Evolutionary conservation across 1,140 invertebrate genomes (phyloP).

Genomic region (Atta cephalotes): DNA sequence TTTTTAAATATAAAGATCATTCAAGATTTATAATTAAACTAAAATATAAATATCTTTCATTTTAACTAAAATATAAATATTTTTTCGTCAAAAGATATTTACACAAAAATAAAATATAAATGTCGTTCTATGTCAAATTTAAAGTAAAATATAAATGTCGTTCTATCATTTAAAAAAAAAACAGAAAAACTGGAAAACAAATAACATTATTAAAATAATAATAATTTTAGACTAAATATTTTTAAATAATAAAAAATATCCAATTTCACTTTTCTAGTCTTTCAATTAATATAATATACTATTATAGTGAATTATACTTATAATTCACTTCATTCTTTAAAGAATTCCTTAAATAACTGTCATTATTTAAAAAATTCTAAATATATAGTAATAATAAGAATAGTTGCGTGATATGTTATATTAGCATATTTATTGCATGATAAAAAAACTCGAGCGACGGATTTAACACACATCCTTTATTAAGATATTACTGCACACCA

Average conservation of each 20-base stretch:
- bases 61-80: too few species aligned
- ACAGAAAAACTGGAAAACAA: not conserved
- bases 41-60: not conserved
- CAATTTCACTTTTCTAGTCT: not conserved
- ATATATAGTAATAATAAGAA: not conserved
- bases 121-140: too few species aligned
- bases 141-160: too few species aligned
- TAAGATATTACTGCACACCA: not conserved
- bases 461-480: constrained; percentile 15
- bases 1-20: not conserved
- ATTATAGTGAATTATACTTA: too few species aligned
- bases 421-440: not conserved
- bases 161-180: too few species aligned
- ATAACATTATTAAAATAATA: not conserved
- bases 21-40: not conserved
- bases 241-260: not conserved
- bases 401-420: not conserved
- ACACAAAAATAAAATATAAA: too few species aligned
- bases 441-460: not conserved
- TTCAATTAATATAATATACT: not conserved
- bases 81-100: too few species aligned
- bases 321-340: not conserved
- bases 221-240: not conserved
- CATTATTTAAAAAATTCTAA: not conserved
- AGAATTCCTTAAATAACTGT: not conserved